phyloP scores from a whole-genome alignment of 1,140 invertebrate species.

The Papilio polytes region DNA sequence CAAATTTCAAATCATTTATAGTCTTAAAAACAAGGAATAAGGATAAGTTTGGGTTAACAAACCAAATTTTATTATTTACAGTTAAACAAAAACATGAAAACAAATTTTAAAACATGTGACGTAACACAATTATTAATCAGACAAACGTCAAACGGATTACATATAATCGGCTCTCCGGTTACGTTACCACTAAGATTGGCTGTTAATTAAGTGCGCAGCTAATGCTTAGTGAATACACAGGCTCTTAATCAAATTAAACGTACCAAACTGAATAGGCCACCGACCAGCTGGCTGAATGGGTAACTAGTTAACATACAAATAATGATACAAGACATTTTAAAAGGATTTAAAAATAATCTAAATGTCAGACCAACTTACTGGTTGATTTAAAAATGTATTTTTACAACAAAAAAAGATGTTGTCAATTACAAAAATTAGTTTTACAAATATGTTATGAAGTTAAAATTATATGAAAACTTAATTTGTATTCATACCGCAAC shows the following conservation, averaged over 20 bases:
- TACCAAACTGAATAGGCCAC: background rate
- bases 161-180: background rate
- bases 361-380: background rate
- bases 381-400: background rate
- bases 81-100: background rate
- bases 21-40: too few species aligned
- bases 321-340: background rate
- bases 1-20: too few species aligned
- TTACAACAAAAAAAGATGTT: background rate
- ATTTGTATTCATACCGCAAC: conserved; percentile 11
- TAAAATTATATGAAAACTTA: conserved; percentile 22
- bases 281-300: background rate
- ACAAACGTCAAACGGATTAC: conserved; percentile 3
- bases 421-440: background rate
- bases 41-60: too few species aligned
- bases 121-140: background rate
- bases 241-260: conserved; percentile 8
- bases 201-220: conserved; percentile 19
- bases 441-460: background rate
- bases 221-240: conserved; percentile 17
- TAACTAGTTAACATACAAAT: background rate
- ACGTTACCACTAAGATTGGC: conserved; percentile 5
- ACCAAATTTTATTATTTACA: too few species aligned
- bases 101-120: background rate
- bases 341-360: background rate